Base-by-base conservation (phyloP, 2,113 vertebrate genomes). In the Platysteira castanea region DNA sequence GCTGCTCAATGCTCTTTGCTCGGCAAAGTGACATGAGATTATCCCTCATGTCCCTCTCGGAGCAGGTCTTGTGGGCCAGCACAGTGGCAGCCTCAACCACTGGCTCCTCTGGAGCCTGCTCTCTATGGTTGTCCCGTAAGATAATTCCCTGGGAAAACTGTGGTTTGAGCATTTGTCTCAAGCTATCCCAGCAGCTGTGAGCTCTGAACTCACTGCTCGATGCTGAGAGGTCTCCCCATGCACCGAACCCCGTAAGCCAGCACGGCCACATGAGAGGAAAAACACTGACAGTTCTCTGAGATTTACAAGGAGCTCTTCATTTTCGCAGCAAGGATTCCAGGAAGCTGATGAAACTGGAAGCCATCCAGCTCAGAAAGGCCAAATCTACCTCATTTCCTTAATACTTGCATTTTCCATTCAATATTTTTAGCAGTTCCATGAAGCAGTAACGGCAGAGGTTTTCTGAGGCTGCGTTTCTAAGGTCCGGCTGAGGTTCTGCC, bases 281-380 rank as follows among this genome's bases (percentile, higher is more conserved):
- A 97, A 96, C 83, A 94, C 76, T 57, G 88, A 84, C 92, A 71
- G 57, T 49, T 89, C 87, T 90, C 90, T 35, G 75, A 95, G 96
- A 93, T 95, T 96, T 94, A 96, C 92, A 96, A 96, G 95, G 83
- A 90, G 83, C 90, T 93, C 95, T 96, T 97, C 95, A 87, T 86
- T 84, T 90, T 64, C 0, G 0, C 80, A 78, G 73, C 74, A 75
- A 92, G 73, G 50, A 96, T 94, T 96, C 93, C 33, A 50, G 86
- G 96, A 96, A 97, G 90, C 92, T 95, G 95, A 95, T 95, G 95
- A 95, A 97, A 95, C 92, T 97, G 95, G 96, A 97, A 94, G 74
- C 33, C 86, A 73, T 70, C 93, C 96, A 96, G 86, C 80, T 96
- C 92, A 71, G 80, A 94, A 78, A 87, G 92, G 57, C 96, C 83